A percentile compares a stretch with the other conserved stretches of the same genome.
These are phyloP conservation scores for Scomber scombrus DNA, from an alignment of 2,113 vertebrate species.

Conservation along the genomic window DNA sequence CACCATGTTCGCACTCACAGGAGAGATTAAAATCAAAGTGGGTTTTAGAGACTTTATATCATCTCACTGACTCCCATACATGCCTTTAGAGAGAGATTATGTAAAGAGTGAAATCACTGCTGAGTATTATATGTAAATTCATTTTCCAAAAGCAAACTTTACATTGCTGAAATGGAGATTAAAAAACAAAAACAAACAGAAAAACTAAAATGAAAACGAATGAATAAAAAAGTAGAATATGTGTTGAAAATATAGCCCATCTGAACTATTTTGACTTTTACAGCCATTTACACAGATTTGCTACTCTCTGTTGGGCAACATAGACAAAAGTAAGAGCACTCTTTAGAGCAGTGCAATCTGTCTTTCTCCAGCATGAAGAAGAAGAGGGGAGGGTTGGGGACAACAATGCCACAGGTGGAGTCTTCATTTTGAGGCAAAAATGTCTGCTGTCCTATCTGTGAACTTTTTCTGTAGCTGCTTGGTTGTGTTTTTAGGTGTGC, in stretches of 20 bases:
- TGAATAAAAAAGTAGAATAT: constrained; percentile 2
- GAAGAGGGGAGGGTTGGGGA: background rate
- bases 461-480: constrained; percentile 1
- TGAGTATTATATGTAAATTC: background rate
- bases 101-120: background rate
- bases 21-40: constrained; percentile 25
- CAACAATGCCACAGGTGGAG: constrained; percentile 12
- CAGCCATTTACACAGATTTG: constrained; percentile 16
- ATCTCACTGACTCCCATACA: background rate
- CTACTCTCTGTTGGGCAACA: constrained; percentile 5
- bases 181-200: background rate
- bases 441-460: constrained; percentile 4
- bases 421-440: constrained; percentile 6
- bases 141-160: constrained; percentile 14
- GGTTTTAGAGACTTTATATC: constrained; percentile 6
- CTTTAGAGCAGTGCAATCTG: background rate
- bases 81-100: constrained; percentile 10
- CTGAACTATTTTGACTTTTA: constrained; percentile 10
- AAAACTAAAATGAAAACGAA: background rate
- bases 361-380: background rate
- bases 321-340: constrained; percentile 11
- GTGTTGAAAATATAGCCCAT: background rate
- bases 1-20: background rate
- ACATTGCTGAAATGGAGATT: background rate
- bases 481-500: background rate